Conservation (phyloP, 2,888 invertebrate species). For the Aquatica leii region DNA sequence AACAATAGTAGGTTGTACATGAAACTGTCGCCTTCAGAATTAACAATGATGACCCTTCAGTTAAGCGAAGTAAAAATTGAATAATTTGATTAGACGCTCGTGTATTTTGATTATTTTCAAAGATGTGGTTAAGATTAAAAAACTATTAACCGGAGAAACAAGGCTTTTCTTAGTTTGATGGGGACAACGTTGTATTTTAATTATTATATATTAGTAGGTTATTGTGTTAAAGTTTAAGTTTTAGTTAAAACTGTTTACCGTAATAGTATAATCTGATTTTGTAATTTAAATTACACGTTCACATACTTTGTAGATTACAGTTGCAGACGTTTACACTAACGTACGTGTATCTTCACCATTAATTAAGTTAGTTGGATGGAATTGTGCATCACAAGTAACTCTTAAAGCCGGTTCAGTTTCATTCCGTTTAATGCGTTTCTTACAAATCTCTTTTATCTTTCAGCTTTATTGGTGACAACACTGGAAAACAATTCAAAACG, state of each 20-base stretch:
- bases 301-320: constrained; percentile 29
- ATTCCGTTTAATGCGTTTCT: constrained; percentile 32
- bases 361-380: constrained; percentile 27
- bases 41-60: constrained; percentile 36
- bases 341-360: constrained; percentile 29
- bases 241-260: constrained; percentile 16
- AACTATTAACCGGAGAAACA: constrained; percentile 19
- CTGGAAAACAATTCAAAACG: constrained; percentile 20
- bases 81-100: constrained; percentile 30
- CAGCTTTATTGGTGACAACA: constrained; percentile 18
- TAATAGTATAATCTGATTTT: constrained; percentile 24
- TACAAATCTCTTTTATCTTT: constrained; percentile 31
- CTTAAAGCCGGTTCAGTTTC: constrained; percentile 20
- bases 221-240: too few species aligned
- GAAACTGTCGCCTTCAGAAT: constrained; percentile 35
- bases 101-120: constrained; percentile 6
- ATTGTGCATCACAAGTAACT: constrained; percentile 16
- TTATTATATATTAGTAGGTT: too few species aligned
- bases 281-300: constrained; percentile 35
- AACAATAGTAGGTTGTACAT: constrained; percentile 43
- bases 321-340: constrained; percentile 18
- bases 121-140: constrained; percentile 9
- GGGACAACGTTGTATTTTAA: too few species aligned
- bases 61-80: constrained; percentile 30
- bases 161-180: constrained; percentile 5